Conservation (phyloP, 2,888 invertebrate genomes). For the Cetonia aurata region DNA sequence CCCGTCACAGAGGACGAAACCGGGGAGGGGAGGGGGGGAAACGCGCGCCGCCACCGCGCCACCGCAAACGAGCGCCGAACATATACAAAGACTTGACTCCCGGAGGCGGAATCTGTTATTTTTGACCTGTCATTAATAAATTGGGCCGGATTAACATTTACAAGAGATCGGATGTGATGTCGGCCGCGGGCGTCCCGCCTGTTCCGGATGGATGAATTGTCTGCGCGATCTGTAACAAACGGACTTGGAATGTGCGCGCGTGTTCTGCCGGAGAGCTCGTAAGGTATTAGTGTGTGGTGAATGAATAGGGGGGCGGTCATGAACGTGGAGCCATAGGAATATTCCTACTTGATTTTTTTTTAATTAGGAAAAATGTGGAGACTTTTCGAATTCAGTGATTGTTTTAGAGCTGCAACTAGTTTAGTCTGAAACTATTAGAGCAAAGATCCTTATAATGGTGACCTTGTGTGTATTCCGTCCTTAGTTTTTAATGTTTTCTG, state of each 20-base stretch:
- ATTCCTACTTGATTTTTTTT: too few species aligned
- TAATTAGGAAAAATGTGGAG: too few species aligned
- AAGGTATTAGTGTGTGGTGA: background rate
- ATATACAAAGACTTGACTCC: conserved; percentile 64
- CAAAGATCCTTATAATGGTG: too few species aligned
- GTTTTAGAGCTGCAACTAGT: too few species aligned
- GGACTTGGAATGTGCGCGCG: conserved; percentile 37
- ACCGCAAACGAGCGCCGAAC: conserved; percentile 13
- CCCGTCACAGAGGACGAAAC: conserved; percentile 54
- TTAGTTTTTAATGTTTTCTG: too few species aligned
- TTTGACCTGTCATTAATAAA: conserved; percentile 66
- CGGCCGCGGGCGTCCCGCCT: conserved; percentile 56
- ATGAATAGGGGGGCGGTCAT: too few species aligned
- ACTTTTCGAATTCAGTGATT: too few species aligned
- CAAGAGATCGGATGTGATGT: conserved; percentile 61
- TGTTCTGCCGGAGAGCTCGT: background rate
- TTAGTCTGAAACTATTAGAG: too few species aligned
- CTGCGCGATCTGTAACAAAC: conserved; percentile 46
- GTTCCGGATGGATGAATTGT: conserved; percentile 57
- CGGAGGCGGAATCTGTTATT: conserved; percentile 62
- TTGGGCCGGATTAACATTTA: conserved; percentile 61
- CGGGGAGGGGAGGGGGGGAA: conserved; percentile 17
- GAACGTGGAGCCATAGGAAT: too few species aligned
- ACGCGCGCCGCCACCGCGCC: conserved; percentile 53
- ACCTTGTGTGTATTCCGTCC: too few species aligned